Evolutionary conservation across 2,113 vertebrate species (phyloP).

Genomic region (human (Homo sapiens)): DNA sequence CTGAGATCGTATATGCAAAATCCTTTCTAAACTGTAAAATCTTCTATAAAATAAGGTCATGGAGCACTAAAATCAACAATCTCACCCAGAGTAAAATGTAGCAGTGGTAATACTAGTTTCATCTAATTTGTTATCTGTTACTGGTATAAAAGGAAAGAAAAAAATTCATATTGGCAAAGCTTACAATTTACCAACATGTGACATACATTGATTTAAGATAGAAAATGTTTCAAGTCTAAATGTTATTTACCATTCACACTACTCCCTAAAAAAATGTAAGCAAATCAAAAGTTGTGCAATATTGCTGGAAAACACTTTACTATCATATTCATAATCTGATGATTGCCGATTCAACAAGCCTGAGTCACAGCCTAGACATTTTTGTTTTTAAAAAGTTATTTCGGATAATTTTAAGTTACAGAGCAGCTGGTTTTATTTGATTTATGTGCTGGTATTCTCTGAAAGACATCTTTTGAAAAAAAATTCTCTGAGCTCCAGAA

Average conservation of each 20-base stretch:
- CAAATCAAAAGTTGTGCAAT: neutral
- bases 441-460: neutral
- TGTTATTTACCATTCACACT: neutral
- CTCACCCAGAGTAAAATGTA: neutral
- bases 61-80: neutral
- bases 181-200: neutral
- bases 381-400: slow-evolving; percentile 9
- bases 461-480: neutral
- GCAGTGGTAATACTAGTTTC: neutral
- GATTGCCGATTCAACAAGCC: neutral
- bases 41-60: neutral
- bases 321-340: neutral
- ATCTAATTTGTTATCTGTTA: neutral
- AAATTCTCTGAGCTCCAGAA: neutral
- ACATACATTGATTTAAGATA: neutral
- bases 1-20: neutral
- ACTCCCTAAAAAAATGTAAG: neutral
- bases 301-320: neutral
- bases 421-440: neutral
- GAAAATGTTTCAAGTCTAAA: neutral
- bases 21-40: neutral
- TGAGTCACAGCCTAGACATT: neutral
- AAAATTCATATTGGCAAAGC: neutral
- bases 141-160: neutral
- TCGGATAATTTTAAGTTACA: neutral